phyloP scores from a whole-genome alignment of 1,140 invertebrate species.

The Caerostris extrusa region DNA sequence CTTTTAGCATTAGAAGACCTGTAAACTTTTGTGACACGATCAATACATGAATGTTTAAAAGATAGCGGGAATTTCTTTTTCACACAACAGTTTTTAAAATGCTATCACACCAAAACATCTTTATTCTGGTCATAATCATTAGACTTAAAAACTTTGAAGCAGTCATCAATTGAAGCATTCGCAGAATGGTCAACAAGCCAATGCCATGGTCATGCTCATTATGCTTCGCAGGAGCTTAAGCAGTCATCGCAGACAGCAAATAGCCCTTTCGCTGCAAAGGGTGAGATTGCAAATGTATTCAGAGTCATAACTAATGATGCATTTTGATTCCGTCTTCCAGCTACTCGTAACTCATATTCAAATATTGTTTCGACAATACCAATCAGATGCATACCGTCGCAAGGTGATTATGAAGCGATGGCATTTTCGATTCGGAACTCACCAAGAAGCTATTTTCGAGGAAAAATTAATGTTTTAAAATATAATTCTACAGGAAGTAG shows the following conservation, averaged over 20 bases:
- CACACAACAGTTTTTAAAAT: neutral
- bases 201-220: neutral
- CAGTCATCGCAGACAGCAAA: constrained; percentile 20
- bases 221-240: constrained; percentile 4
- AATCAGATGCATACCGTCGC: constrained; percentile 43
- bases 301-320: constrained; percentile 26
- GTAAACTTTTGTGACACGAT: neutral
- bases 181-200: constrained; percentile 18
- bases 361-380: constrained; percentile 26
- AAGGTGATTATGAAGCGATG: neutral
- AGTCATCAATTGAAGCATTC: neutral
- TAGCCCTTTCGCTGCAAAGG: neutral
- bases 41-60: neutral
- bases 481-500: neutral
- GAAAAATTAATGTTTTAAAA: neutral
- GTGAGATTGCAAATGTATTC: constrained; percentile 25
- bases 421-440: neutral
- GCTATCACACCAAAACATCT: neutral
- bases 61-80: neutral
- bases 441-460: constrained; percentile 1
- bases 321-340: constrained; percentile 31
- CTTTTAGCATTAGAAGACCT: neutral
- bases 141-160: constrained; percentile 27
- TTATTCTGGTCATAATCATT: constrained; percentile 17
- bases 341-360: constrained; percentile 54